Base-by-base conservation (phyloP, 1,140 invertebrate species). In the Dolichoris vasculosae region DNA sequence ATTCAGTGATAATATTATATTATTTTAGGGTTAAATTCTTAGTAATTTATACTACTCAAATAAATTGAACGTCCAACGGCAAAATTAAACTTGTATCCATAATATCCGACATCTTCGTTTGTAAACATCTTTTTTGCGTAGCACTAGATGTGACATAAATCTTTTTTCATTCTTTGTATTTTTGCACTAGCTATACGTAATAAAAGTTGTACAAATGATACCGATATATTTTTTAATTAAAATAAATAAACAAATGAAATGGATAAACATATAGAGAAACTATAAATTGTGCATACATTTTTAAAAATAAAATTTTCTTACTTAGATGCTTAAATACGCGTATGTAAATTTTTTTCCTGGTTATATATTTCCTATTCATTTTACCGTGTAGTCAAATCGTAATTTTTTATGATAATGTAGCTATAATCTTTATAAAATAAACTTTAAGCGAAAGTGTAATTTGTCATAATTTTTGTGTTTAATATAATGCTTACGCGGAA, bases 11-110 rank as follows among this genome's bases (percentile, higher is more conserved):
- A n/a, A 26, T 73, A 43, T 43, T 43, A 73, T 43, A 73, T 73
- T 73, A 73, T 43, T 26, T 43, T 73, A 9, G 38, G 26, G 43
- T 73, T 73, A 73, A 73, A 73, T 73, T 40, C 43, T 73, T 43
- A 35, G 35, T 43, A 43, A 40, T 73, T 43, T n/a, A 73, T 43
- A 17, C 15, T 15, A 15, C 32, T 38, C 13, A 23, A 59, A 69
- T 69, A 69, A 69, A 69, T 69, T 17, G 67, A 69, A 6, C 2
- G 7, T 6, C 30, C 32, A 35, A 20, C 59, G 59, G 3, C 20
- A 17, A 17, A 55, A 55, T 55, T 55, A 17, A 55, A 55, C 51
- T 55, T 55, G 51, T 55, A 20, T 7, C 51, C 17, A 17, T 55
- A 55, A 20, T 55, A 55, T 17, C 2, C n/a, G n/a, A n/a, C 2